phyloP scores from a whole-genome alignment of 2,113 vertebrate species.

The Bostrychus sinensis region DNA sequence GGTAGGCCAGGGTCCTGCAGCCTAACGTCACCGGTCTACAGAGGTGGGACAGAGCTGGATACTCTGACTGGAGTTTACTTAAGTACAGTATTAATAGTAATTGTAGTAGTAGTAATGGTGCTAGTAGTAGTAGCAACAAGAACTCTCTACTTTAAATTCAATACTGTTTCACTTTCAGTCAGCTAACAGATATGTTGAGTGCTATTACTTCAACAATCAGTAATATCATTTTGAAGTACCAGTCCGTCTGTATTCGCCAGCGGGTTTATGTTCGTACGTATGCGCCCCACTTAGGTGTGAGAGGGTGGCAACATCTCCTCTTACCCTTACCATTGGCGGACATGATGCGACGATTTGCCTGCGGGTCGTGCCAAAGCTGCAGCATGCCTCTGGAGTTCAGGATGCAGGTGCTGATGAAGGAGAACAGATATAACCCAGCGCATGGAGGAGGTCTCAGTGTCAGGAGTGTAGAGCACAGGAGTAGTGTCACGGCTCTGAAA shows the following conservation, averaged over 20 bases:
- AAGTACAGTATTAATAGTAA: no score
- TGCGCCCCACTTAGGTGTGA: conserved; percentile 39
- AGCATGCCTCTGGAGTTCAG: conserved; percentile 29
- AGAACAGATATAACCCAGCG: conserved; percentile 3
- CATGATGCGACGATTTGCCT: conserved; percentile 20
- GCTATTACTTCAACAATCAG: no score
- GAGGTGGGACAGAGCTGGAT: no score
- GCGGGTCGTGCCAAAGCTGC: conserved; percentile 25
- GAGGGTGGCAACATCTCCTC: conserved; percentile 30
- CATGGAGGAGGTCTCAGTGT: conserved; percentile 33
- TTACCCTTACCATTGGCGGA: conserved; percentile 39
- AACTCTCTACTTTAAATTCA: no score
- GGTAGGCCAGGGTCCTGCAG: conserved; percentile 74
- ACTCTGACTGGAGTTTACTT: no score
- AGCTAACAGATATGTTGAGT: no score
- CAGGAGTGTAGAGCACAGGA: conserved; percentile 35
- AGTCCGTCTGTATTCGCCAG: conserved; percentile 69
- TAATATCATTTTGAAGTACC: no score
- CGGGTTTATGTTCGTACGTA: conserved; percentile 29
- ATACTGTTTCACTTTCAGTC: no score
- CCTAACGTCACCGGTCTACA: conserved; percentile 71
- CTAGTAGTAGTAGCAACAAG: no score
- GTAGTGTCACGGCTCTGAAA: conserved; percentile 46
- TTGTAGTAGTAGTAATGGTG: no score
- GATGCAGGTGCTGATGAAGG: conserved; percentile 42